Base-by-base conservation (phyloP, 2,888 invertebrate species). In the Podotricha telesiphe region DNA sequence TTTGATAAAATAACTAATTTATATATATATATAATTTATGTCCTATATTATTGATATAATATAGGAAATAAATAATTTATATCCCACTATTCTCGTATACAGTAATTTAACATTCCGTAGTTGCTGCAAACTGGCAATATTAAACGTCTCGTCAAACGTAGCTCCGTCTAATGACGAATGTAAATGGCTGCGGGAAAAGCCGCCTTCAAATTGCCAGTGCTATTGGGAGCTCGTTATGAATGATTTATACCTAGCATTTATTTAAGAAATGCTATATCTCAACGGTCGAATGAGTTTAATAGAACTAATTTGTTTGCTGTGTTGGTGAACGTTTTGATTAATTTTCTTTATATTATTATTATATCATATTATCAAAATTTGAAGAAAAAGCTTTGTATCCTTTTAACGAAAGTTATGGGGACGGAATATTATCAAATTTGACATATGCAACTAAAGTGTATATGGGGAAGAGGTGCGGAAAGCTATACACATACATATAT, bases 201-300 rank as follows among this genome's bases (percentile, higher is more conserved):
- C n/a, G n/a, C n/a, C 67, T 67, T 62, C 47, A 53, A 61, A 67
- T 47, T 47, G 62, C 67, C 47, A 37, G 13, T 22, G 48, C 62
- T 47, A 53, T 61, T 62, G 67, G 67, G 62, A 67, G 37, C 61
- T 67, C 51, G 61, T 67, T 67, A 67, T 62, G 47, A 62, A 67
- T 67, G 67, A 67, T 67, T 67, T 62, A 67, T 67, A 47, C 34
- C 67, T 67, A 51, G 53, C 62, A 62, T 67, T 53, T 67, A 67
- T 62, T 67, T 53, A 50, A 47, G 28, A 48, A 67, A 45, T 45
- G 47, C 67, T 28, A 67, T 53, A 62, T 62, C 53, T 53, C 37
- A 34, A 48, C 10, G 48, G n/a, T 22, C 13, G 22, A 22, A 59
- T 45, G 10, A n/a, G 45, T 45, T 59, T 10, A 59, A 45, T 22